Conservation (phyloP, 2,888 invertebrate species). For the Eretmocerus hayati region DNA sequence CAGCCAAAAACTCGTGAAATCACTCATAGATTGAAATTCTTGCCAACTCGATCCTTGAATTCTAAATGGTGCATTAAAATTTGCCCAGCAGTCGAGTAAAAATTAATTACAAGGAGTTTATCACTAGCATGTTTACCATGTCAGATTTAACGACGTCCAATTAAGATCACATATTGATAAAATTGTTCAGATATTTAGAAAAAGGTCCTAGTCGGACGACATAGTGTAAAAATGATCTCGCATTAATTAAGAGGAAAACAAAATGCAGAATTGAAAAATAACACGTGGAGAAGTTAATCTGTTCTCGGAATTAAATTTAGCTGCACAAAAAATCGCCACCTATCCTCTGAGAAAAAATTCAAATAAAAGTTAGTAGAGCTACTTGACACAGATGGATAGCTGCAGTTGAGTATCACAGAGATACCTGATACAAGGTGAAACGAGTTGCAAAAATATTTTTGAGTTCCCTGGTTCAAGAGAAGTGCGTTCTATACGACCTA, state of each 20-base stretch:
- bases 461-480: no score
- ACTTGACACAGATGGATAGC: constrained; percentile 12
- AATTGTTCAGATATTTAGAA: constrained; percentile 20
- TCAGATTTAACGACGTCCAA: constrained; percentile 15
- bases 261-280: constrained; percentile 5
- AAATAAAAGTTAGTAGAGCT: constrained; percentile 13
- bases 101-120: constrained; percentile 15
- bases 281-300: constrained; percentile 1
- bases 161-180: constrained; percentile 19
- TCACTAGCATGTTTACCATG: constrained; percentile 14
- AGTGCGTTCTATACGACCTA: no score
- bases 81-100: constrained; percentile 14
- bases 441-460: no score
- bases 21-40: no score
- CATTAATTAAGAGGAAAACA: constrained; percentile 14
- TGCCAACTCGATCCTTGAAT: no score
- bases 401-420: constrained; percentile 3
- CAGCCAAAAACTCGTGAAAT: no score
- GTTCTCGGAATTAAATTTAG: constrained; percentile 10
- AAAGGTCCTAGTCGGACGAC: constrained; percentile 12
- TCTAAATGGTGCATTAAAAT: no score
- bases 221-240: constrained; percentile 13
- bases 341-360: constrained; percentile 1
- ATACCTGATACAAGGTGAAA: constrained; percentile 9
- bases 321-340: constrained; percentile 6